These are phyloP conservation scores for Zele albiditarsus DNA, from an alignment of 2,888 invertebrate genomes.

Conservation along the genomic window DNA sequence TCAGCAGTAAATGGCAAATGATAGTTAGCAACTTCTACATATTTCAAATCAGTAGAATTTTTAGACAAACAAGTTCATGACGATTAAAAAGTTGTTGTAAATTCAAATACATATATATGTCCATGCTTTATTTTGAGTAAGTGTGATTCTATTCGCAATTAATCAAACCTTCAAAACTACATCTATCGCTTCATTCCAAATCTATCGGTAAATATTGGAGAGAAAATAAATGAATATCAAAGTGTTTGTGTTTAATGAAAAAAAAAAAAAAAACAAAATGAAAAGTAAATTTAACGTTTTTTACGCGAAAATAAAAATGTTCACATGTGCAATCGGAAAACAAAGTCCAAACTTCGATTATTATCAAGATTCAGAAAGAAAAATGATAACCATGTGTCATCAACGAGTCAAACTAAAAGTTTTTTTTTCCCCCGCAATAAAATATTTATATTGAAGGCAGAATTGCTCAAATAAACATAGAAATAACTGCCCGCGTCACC, in stretches of 20 bases:
- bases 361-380: not conserved
- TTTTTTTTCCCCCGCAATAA: not conserved
- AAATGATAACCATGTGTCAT: not conserved
- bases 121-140: not conserved
- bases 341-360: not conserved
- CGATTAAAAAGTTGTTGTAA: not conserved
- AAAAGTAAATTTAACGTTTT: not conserved
- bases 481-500: no score
- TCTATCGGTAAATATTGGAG: not conserved
- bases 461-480: no score
- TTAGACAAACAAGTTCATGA: not conserved
- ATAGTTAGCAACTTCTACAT: not conserved
- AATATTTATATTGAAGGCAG: not conserved
- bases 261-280: not conserved
- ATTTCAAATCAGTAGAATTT: not conserved
- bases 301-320: not conserved
- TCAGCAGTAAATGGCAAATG: constrained; percentile 1
- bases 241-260: not conserved
- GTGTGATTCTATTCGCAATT: not conserved
- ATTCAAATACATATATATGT: not conserved
- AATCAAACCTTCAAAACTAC: not conserved
- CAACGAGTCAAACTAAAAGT: not conserved
- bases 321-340: not conserved
- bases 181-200: not conserved
- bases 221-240: not conserved